phyloP scores from a whole-genome alignment of 2,113 vertebrate species.

The Amazona guildingii region DNA sequence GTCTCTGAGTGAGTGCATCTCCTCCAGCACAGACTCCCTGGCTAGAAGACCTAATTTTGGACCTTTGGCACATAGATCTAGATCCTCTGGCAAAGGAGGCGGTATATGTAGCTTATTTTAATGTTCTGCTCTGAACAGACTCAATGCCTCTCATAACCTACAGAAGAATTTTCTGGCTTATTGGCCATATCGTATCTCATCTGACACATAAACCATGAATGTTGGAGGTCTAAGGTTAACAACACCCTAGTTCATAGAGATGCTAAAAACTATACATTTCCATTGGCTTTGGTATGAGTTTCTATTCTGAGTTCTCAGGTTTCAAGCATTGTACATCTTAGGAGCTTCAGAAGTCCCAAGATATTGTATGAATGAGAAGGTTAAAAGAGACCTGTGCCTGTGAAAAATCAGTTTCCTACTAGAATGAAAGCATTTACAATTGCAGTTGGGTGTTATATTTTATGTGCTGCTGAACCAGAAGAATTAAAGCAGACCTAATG shows the following conservation, averaged over 20 bases:
- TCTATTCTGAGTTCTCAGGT: not conserved
- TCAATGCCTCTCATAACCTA: not conserved
- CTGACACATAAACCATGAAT: not conserved
- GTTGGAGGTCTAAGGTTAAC: not conserved
- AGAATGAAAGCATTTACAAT: not conserved
- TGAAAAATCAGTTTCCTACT: not conserved
- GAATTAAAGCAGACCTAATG: slow-evolving; percentile 1
- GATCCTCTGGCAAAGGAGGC: not conserved
- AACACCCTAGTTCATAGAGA: not conserved
- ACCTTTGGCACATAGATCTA: not conserved
- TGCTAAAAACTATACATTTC: not conserved
- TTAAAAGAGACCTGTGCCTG: not conserved
- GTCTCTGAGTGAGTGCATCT: not conserved
- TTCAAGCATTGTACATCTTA: not conserved
- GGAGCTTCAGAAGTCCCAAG: not conserved
- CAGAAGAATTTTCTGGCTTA: not conserved
- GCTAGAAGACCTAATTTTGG: not conserved
- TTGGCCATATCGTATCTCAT: not conserved
- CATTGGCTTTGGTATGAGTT: not conserved
- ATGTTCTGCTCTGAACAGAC: not conserved
- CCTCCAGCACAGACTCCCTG: not conserved
- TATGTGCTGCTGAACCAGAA: slow-evolving; percentile 14
- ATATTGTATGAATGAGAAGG: not conserved
- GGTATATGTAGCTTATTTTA: not conserved
- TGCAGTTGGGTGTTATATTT: not conserved